phyloP scores from a whole-genome alignment of 2,797 vertebrate genomes.

The Tenualosa thibaudeaui region DNA sequence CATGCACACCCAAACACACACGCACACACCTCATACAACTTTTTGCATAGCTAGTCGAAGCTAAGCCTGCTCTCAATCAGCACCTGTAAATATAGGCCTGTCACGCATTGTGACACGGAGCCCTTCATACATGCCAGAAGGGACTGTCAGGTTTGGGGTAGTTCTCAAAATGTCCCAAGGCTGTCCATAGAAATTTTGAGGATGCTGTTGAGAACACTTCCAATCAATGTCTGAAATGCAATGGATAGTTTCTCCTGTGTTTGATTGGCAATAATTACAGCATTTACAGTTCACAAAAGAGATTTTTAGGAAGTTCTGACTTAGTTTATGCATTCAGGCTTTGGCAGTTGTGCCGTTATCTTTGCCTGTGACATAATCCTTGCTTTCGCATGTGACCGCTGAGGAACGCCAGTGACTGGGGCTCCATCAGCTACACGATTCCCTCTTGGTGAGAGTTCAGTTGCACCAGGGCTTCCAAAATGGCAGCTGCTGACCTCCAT shows the following conservation, averaged over 20 bases:
- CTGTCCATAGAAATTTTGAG: neutral
- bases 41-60: neutral
- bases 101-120: neutral
- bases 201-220: neutral
- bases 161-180: neutral
- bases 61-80: neutral
- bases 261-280: neutral
- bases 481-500: neutral
- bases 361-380: neutral
- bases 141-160: neutral
- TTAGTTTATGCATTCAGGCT: neutral
- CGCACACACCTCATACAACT: neutral
- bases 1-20: neutral
- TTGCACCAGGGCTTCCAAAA: neutral
- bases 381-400: neutral
- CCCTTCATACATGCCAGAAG: neutral
- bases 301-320: neutral
- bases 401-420: neutral
- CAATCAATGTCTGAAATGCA: neutral
- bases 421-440: neutral
- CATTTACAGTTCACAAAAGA: neutral
- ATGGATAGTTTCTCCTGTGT: neutral
- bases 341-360: neutral
- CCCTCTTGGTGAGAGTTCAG: neutral
- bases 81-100: conserved; percentile 12